A percentile compares a stretch with the other conserved stretches of the same genome.
Evolutionary conservation across 35 echinoderm and acorn worm genomes (phyloP).

Genomic region (Lytechinus pictus): DNA sequence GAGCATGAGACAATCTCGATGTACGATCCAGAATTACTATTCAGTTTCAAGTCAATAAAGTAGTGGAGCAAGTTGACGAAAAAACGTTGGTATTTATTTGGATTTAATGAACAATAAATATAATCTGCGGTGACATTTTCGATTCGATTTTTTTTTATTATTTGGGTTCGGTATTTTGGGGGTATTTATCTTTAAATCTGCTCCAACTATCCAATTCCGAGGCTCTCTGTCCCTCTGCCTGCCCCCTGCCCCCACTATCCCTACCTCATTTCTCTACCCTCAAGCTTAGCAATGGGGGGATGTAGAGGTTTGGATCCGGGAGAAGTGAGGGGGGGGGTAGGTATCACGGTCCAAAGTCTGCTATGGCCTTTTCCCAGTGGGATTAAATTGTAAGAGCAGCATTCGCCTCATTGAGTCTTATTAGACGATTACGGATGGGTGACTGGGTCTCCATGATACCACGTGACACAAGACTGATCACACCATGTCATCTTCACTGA

Average conservation of each 20-base stretch:
- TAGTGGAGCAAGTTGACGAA: neutral
- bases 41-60: neutral
- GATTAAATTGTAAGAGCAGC: neutral
- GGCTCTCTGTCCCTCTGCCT: neutral
- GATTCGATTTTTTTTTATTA: neutral
- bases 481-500: neutral
- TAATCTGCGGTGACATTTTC: neutral
- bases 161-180: neutral
- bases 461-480: neutral
- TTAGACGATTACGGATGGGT: neutral
- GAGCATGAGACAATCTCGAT: neutral
- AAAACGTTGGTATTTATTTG: neutral
- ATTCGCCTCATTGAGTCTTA: neutral
- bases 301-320: neutral
- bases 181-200: neutral
- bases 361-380: neutral
- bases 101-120: neutral
- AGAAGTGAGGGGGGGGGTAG: neutral
- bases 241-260: neutral
- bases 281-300: no score
- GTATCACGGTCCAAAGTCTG: neutral
- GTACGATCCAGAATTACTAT: neutral
- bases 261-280: neutral
- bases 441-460: neutral
- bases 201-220: neutral